phyloP scores from a whole-genome alignment of 2,113 vertebrate genomes.

The Paracanthobrama guichenoti region DNA sequence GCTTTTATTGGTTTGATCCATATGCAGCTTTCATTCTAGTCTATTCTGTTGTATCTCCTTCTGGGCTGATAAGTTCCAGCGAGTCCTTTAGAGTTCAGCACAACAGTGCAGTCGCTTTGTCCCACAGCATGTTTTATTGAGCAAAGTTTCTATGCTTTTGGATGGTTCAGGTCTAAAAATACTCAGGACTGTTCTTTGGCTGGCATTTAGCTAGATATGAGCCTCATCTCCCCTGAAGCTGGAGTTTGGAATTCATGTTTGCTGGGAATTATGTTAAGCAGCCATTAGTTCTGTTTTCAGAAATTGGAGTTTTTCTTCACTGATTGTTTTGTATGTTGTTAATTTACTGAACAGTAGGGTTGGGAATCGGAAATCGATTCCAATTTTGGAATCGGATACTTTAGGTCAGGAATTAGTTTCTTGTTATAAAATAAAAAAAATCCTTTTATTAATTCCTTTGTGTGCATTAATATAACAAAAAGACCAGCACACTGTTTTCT shows the following conservation, averaged over 20 bases:
- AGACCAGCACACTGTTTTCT: too few relatives aligned
- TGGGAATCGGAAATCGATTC: too few relatives aligned
- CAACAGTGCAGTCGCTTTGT: not conserved
- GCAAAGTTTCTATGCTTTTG: conserved; percentile 2
- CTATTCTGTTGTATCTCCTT: not conserved
- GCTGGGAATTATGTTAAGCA: not conserved
- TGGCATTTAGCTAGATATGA: conserved; percentile 33
- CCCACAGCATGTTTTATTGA: conserved; percentile 29
- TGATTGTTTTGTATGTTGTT: too few relatives aligned
- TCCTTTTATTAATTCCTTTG: too few relatives aligned
- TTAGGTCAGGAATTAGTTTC: too few relatives aligned
- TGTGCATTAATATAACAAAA: too few relatives aligned
- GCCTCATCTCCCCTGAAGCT: not conserved
- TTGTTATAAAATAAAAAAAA: too few relatives aligned
- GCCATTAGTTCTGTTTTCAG: not conserved
- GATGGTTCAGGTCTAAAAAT: conserved; percentile 8
- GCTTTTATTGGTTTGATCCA: conserved; percentile 13
- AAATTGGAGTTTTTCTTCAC: too few relatives aligned
- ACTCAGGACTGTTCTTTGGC: conserved; percentile 21
- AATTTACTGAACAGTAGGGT: not conserved
- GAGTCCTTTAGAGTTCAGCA: not conserved
- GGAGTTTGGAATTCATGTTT: not conserved
- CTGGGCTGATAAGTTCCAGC: not conserved
- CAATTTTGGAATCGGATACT: too few relatives aligned
- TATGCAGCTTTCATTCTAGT: not conserved